phyloP scores from a whole-genome alignment of 2,113 vertebrate species.

The Erinaceus europaeus region DNA sequence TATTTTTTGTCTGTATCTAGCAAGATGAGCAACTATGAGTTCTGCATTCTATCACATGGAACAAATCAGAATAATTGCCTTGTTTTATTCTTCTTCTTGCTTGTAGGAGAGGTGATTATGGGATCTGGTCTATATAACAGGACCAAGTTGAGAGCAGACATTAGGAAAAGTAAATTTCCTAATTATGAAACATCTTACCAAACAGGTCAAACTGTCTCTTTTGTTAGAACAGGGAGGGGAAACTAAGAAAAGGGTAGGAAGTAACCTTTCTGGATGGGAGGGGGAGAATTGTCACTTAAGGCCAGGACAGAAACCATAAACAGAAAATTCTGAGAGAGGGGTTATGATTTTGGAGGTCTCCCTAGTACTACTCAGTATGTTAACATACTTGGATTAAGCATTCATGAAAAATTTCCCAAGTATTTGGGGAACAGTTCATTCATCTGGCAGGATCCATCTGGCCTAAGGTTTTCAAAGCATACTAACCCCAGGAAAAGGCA shows the following conservation, averaged over 20 bases:
- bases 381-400: not conserved
- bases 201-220: not conserved
- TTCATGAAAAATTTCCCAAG: not conserved
- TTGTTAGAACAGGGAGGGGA: not conserved
- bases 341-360: not conserved
- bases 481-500: not conserved
- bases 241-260: not conserved
- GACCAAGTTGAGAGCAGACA: not conserved
- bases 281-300: not conserved
- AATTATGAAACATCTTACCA: not conserved
- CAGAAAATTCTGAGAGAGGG: not conserved
- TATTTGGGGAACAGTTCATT: not conserved
- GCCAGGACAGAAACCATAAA: not conserved
- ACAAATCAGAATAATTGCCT: not conserved
- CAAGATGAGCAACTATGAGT: not conserved
- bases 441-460: not conserved
- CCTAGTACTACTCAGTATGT: not conserved
- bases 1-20: not conserved
- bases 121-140: not conserved
- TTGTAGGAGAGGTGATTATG: not conserved
- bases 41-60: constrained; percentile 6
- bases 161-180: not conserved
- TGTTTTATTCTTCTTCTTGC: not conserved
- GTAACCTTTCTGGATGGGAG: not conserved
- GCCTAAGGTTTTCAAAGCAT: not conserved